These are phyloP conservation scores for Nothocercus julius DNA, from an alignment of 2,113 vertebrate species.

Conservation along the genomic window DNA sequence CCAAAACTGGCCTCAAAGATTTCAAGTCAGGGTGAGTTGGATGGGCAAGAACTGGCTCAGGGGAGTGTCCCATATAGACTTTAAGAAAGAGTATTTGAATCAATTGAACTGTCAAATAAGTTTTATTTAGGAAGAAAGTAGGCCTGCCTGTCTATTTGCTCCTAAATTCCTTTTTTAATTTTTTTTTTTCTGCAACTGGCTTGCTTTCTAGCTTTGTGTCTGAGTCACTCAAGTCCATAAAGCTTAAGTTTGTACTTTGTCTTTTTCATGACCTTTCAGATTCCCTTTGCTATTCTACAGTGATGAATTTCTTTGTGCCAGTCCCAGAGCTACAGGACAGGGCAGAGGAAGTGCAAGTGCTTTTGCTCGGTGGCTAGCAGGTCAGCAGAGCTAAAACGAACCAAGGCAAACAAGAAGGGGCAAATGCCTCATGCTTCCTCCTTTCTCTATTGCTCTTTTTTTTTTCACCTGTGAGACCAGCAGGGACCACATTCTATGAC, in stretches of 20 bases:
- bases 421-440: not conserved
- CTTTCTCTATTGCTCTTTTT: not conserved
- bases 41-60: not conserved
- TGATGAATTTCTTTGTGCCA: not conserved
- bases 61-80: not conserved
- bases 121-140: not conserved
- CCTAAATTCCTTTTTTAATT: not conserved
- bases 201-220: not conserved
- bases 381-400: not conserved
- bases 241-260: not conserved
- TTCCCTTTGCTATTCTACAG: not conserved
- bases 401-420: not conserved
- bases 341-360: not conserved
- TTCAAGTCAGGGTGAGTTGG: not conserved
- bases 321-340: not conserved
- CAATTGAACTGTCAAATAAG: not conserved
- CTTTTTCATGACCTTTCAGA: not conserved
- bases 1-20: not conserved
- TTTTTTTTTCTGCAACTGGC: not conserved
- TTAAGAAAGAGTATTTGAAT: not conserved
- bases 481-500: not conserved
- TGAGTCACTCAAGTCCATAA: not conserved
- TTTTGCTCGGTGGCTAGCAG: not conserved
- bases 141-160: not conserved
- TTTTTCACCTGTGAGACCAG: not conserved